Evolutionary conservation across 2,797 vertebrate genomes (phyloP), one percentile per base, ranked within the genome.

Genomic region (Falco rusticolus): DNA sequence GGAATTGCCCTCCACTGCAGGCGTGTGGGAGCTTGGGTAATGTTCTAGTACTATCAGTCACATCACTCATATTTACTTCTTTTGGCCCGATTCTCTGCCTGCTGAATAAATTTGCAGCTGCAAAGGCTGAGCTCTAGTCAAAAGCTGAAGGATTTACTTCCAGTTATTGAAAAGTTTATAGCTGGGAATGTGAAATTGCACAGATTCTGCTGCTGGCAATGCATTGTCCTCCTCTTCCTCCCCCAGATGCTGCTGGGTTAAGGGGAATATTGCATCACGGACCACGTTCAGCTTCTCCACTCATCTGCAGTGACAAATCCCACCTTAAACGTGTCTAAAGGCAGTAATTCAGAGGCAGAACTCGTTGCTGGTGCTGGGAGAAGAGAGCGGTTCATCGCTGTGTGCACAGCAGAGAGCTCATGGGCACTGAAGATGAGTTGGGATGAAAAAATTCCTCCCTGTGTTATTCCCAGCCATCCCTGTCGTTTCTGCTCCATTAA

Each of bases 91-190:
- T 39, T 88, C 82, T 69, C 84, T 19, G 91, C 87, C 86, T 74
- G 82, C 87, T 37, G 17, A 97, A 90, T 94, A 96, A 95, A 95
- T 92, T 78, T 96, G 84, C 97, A 96, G 96, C 97, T 97, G 95
- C 90, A 93, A 94, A 96, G 90, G 84, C 87, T 66, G 72, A 92
- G 89, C 80, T 91, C 37, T 60, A 91, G 84, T 77, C 96, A 92
- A 94, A 96, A 96, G 96, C 45, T 86, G 95, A 97, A 97, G 96
- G 97, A 97, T 98, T 97, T 97, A 97, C 96, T 95, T 94, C 87
- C 93, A 97, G 78, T 91, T 96, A 94, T 87, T 97, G 97, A 98
- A 97, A 97, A 97, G 90, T 97, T 98, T 98, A 97, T 92, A 84
- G 96, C 94, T 15, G 20, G 92, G 96, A 96, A 95, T 43, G 72